Evolutionary conservation across 2,113 vertebrate species (phyloP).

Genomic region (Saccopteryx bilineata): DNA sequence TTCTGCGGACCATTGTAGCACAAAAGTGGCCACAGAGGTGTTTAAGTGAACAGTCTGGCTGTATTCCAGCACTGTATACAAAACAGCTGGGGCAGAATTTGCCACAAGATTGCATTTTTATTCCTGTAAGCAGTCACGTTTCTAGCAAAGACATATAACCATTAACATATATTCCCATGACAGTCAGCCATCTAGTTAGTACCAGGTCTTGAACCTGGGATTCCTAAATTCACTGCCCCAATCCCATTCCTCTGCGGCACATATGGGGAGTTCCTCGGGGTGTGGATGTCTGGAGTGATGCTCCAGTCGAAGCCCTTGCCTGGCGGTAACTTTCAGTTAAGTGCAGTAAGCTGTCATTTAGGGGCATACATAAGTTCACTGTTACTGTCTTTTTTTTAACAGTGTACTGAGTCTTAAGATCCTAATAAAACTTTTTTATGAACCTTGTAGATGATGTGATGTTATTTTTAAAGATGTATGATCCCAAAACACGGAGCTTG

Average conservation of each 20-base stretch:
- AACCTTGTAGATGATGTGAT: conserved; percentile 96
- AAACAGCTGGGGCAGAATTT: not conserved
- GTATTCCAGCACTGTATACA: too few relatives aligned
- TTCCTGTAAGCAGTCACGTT: not conserved
- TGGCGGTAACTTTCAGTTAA: not conserved
- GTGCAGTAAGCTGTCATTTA: not conserved
- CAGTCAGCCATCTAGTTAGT: not conserved
- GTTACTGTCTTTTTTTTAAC: not conserved
- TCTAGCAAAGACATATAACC: not conserved
- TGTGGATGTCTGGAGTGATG: not conserved
- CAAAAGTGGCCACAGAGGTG: fast-evolving
- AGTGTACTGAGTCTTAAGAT: not conserved
- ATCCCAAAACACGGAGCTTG: conserved; percentile 99
- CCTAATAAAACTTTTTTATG: conserved; percentile 54
- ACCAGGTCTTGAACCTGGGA: not conserved
- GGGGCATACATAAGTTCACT: not conserved
- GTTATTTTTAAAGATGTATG: conserved; percentile 99
- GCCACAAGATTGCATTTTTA: not conserved
- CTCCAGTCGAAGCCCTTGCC: fast-evolving
- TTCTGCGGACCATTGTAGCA: not conserved
- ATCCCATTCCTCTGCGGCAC: fast-evolving
- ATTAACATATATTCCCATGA: fast-evolving
- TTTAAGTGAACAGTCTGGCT: not conserved
- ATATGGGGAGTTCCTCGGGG: too few relatives aligned
- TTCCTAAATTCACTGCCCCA: not conserved